Evolutionary conservation across 2,113 vertebrate genomes (phyloP), one percentile per base, ranked within the genome.

Genomic region (Holacanthus passer): DNA sequence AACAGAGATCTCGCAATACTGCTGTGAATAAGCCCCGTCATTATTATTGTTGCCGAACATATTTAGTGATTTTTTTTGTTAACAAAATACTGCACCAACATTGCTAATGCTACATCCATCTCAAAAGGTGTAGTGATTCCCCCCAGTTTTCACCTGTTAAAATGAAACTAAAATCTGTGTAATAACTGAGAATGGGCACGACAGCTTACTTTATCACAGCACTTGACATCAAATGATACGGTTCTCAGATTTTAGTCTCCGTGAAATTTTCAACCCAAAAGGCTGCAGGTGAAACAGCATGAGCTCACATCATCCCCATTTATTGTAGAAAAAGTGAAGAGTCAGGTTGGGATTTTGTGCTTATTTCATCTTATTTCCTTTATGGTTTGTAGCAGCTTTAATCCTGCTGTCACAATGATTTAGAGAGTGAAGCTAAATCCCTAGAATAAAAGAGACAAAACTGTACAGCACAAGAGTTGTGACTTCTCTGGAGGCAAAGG

Each of bases 401-500:
- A 75, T 59, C 19, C 35, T n/a, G 22, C 41, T 68, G 77, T 83
- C 69, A 63, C 37, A 73, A 35, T 58, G 70, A 72, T 77, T 83
- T 56, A 60, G 37, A 82, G 43, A 63, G 58, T 65, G 24, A 47
- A 65, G 29, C 35, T 65, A 43, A 82, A 22, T 35, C 47, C 43
- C 24, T 5, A n/a, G 32, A 85, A 41, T 31, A 31, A 55, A 64
- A 64, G 13, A 19, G 3, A 39, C 12, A 48, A 65, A 74, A 43
- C 17, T 20, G 22, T 27, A 14, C 13, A 11, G 52, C 24, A 55
- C 2, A 12, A 53, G 43, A 53, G 9, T 22, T 65, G 45, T n/a
- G 9, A 45, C 41, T 29, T 52, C 3, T 41, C 29, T 22, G 37
- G 75, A 73, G 62, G 53, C 39, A 22, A 48, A 19, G 22, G 12